phyloP scores from a whole-genome alignment of 2,888 invertebrate species.

The Alcis repandata region DNA sequence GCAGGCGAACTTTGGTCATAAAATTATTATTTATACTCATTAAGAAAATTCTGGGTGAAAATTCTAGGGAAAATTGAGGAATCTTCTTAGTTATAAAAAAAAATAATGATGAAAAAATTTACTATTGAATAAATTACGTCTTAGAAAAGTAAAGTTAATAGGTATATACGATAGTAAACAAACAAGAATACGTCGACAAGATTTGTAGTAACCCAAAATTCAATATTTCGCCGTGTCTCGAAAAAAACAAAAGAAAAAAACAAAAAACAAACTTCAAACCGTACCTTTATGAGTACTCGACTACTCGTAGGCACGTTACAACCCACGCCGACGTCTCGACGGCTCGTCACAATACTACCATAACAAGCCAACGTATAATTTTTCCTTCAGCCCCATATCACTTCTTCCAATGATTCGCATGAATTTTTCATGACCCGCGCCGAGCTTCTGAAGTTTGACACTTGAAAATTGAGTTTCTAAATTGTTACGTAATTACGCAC shows the following conservation, averaged over 20 bases:
- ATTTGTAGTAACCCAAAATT: too few species aligned
- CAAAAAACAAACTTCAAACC: too few species aligned
- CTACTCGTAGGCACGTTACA: not conserved
- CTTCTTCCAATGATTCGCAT: slow-evolving; percentile 33
- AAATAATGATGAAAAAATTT: too few species aligned
- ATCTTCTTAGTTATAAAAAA: too few species aligned
- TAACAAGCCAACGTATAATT: slow-evolving; percentile 14
- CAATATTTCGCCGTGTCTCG: too few species aligned
- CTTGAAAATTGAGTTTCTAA: slow-evolving; percentile 46
- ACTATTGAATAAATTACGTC: too few species aligned
- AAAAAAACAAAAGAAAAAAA: too few species aligned
- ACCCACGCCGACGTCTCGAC: slow-evolving; percentile 6
- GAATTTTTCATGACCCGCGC: slow-evolving; percentile 36
- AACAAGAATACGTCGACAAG: too few species aligned
- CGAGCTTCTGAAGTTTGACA: slow-evolving; percentile 41
- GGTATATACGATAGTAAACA: too few species aligned
- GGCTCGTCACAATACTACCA: slow-evolving; percentile 1
- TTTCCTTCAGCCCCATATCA: slow-evolving; percentile 29
- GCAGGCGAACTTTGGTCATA: not conserved
- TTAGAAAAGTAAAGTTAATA: too few species aligned
- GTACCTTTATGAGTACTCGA: not conserved
- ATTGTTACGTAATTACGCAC: slow-evolving; percentile 40
- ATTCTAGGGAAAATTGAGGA: too few species aligned
- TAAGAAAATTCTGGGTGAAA: not conserved
- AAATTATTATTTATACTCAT: not conserved